These are phyloP conservation scores for Lepus europaeus DNA, from an alignment of 2,113 vertebrate species.

Conservation along the genomic window DNA sequence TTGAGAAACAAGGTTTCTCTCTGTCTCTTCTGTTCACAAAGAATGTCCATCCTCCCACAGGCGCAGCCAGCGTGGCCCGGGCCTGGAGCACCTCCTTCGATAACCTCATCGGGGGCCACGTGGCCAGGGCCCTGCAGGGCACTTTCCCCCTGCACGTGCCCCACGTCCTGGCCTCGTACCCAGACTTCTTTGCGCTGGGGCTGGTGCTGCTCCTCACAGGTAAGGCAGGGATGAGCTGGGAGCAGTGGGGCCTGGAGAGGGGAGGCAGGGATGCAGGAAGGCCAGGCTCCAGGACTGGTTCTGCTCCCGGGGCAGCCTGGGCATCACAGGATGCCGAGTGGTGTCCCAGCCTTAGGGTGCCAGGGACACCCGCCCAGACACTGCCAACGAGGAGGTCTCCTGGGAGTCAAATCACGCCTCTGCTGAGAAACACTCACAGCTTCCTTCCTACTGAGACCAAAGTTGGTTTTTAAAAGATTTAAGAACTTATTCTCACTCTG, in stretches of 20 bases:
- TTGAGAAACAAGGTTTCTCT: too few relatives aligned
- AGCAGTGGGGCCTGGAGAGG: rapidly evolving
- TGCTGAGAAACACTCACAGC: background rate
- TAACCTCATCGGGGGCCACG: conserved; percentile 91
- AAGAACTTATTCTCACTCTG: background rate
- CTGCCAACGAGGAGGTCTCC: background rate
- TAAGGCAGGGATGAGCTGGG: conserved; percentile 77
- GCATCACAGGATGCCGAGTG: background rate
- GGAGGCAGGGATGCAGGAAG: too few relatives aligned
- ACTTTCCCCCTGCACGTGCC: conserved; percentile 87
- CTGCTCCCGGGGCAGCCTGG: too few relatives aligned
- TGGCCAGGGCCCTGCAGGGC: conserved; percentile 90
- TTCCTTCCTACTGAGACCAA: background rate
- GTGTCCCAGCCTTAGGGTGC: background rate
- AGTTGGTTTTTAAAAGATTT: background rate
- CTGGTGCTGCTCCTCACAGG: conserved; percentile 93
- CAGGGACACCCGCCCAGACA: too few relatives aligned
- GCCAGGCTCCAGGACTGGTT: too few relatives aligned
- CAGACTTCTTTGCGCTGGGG: conserved; percentile 93
- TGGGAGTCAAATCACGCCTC: background rate
- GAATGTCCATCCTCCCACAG: background rate
- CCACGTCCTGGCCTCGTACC: conserved; percentile 90
- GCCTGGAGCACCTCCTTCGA: conserved; percentile 95
- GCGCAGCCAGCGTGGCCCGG: conserved; percentile 93
- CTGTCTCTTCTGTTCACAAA: too few relatives aligned